Evolutionary conservation across 2,113 vertebrate species (phyloP).

Genomic region (Malurus melanocephalus): DNA sequence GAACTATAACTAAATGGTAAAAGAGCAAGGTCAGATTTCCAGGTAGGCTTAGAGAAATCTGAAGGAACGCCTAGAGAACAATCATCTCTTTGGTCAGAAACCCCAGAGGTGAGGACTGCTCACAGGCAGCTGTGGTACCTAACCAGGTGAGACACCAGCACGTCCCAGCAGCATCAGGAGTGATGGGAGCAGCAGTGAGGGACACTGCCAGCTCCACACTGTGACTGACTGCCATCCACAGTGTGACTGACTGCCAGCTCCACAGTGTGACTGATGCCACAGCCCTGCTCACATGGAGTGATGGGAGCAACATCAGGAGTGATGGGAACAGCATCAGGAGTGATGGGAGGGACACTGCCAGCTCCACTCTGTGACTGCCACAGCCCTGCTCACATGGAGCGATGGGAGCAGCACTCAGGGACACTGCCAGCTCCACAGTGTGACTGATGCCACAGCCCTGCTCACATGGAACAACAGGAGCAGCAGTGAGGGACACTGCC

Average conservation of each 20-base stretch:
- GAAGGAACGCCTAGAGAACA: background rate
- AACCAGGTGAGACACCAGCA: fast-evolving
- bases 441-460: too few species aligned
- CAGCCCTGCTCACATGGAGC: too few species aligned
- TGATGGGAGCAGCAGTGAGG: fast-evolving
- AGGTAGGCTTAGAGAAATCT: background rate
- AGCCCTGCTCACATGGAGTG: background rate
- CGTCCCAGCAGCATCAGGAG: fast-evolving
- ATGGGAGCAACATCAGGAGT: too few species aligned
- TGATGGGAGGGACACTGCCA: too few species aligned
- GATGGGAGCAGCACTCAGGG: too few species aligned
- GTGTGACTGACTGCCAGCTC: too few species aligned
- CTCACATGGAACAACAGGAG: too few species aligned
- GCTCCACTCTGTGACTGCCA: too few species aligned
- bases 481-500: too few species aligned
- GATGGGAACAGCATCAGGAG: too few species aligned
- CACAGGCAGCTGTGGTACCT: background rate
- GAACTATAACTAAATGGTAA: background rate
- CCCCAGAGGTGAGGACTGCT: background rate
- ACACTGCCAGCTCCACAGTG: fast-evolving
- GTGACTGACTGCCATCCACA: too few species aligned
- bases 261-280: background rate
- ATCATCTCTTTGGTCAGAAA: background rate
- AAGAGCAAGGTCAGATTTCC: background rate
- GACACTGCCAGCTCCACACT: fast-evolving